A percentile compares a stretch with the other conserved stretches of the same genome.
phyloP scores from a whole-genome alignment of 2,888 invertebrate genomes.

The Papilio elwesi region DNA sequence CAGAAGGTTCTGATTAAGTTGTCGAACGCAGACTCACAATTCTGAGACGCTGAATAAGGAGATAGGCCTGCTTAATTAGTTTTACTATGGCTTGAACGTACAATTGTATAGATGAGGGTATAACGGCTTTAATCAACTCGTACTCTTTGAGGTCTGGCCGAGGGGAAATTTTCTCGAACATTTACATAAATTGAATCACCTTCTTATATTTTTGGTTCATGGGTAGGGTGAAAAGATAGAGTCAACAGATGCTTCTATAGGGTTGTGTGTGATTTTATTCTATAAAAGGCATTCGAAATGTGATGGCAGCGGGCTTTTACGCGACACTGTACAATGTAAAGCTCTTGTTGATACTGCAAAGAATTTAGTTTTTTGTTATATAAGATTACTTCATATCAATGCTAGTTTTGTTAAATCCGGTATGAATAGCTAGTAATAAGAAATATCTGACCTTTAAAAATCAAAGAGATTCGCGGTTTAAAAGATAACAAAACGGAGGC shows the following conservation, averaged over 20 bases:
- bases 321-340: too few relatives aligned
- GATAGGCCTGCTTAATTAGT: conserved; percentile 16
- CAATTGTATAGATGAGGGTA: not conserved
- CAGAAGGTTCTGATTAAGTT: conserved; percentile 6
- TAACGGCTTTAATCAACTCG: not conserved
- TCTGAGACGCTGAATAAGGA: not conserved
- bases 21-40: not conserved
- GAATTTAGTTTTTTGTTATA: too few relatives aligned
- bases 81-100: conserved; percentile 12
- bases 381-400: too few relatives aligned
- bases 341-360: too few relatives aligned
- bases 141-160: not conserved
- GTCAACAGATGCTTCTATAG: not conserved
- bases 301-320: too few relatives aligned
- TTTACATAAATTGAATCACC: not conserved
- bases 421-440: not conserved
- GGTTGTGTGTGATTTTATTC: not conserved
- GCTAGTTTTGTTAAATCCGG: not conserved
- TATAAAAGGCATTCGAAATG: too few relatives aligned
- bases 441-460: not conserved
- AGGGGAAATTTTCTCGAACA: not conserved
- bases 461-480: not conserved
- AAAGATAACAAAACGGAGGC: not conserved
- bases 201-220: not conserved
- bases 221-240: too few relatives aligned